A percentile compares a stretch with the other conserved stretches of the same genome.
phyloP scores from a whole-genome alignment of 2,888 invertebrate genomes.

The Mystacides longicornis region DNA sequence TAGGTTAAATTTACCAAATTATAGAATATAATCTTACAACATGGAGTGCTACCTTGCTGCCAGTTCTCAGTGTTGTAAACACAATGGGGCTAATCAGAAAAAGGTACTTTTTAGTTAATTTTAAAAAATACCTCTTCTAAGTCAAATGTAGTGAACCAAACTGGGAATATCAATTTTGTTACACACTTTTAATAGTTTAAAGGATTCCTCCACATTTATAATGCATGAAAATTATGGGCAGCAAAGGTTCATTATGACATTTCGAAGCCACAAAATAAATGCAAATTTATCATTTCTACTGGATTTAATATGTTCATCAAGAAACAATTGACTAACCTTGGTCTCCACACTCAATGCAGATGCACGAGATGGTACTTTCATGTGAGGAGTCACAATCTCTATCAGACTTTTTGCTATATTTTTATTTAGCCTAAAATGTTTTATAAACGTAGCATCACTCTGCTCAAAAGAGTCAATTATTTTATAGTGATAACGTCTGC shows the following conservation, averaged over 20 bases:
- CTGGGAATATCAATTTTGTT: not conserved
- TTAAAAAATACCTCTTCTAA: not conserved
- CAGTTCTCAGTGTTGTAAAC: too few species aligned
- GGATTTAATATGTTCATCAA: not conserved
- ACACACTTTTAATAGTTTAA: not conserved
- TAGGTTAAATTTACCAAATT: too few species aligned
- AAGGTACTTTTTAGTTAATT: too few species aligned
- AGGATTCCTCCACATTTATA: not conserved
- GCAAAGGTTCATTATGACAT: not conserved
- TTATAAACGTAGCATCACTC: too few species aligned
- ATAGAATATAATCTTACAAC: too few species aligned
- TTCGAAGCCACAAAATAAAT: not conserved
- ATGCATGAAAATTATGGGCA: not conserved
- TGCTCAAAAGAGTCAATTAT: too few species aligned
- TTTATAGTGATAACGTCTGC: not conserved
- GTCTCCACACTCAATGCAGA: slow-evolving; percentile 1
- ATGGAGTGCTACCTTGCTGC: too few species aligned
- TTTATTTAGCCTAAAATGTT: not conserved
- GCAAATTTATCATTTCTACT: not conserved
- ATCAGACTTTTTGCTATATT: not conserved
- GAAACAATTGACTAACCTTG: not conserved
- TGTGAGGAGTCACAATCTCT: not conserved
- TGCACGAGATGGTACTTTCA: not conserved
- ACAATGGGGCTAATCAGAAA: too few species aligned
- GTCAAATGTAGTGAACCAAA: not conserved